Percentiles rank a stretch among this genome's conserved stretches.
Conservation (phyloP, 1,140 invertebrate genomes). For the Spodoptera frugiperda region DNA sequence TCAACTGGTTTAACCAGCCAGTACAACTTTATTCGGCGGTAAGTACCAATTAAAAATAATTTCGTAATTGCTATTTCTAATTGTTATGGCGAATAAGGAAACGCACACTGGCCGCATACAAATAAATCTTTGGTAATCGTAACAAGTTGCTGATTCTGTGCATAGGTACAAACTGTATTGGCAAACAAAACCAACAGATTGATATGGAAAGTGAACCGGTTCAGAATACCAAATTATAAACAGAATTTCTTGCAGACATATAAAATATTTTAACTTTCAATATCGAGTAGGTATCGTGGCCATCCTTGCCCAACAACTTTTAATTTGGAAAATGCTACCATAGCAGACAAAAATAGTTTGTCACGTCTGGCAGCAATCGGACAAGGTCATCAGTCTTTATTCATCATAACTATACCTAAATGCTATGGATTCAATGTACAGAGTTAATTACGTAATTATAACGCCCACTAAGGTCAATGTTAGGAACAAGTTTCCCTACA, state of each 20-base stretch:
- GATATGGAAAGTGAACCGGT: constrained; percentile 35
- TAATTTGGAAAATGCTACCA: neutral
- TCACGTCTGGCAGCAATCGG: constrained; percentile 1
- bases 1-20: constrained; percentile 1
- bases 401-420: constrained; percentile 31
- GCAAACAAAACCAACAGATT: neutral
- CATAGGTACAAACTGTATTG: constrained; percentile 41
- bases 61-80: constrained; percentile 27
- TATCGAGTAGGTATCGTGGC: neutral
- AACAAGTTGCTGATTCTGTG: constrained; percentile 7
- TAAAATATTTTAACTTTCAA: neutral
- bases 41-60: constrained; percentile 6
- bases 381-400: neutral
- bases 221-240: constrained; percentile 14
- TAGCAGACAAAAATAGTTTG: constrained; percentile 3
- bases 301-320: neutral
- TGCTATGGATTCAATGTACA: constrained; percentile 12
- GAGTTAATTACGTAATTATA: constrained; percentile 37
- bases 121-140: constrained; percentile 5
- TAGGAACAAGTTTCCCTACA: constrained; percentile 77
- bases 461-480: constrained; percentile 70
- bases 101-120: constrained; percentile 9
- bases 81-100: constrained; percentile 26
- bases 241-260: neutral
- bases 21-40: constrained; percentile 11